A percentile compares a stretch with the other conserved stretches of the same genome.
Conservation (phyloP, 2,797 vertebrate genomes). For the Lindbergichthys nudifrons region DNA sequence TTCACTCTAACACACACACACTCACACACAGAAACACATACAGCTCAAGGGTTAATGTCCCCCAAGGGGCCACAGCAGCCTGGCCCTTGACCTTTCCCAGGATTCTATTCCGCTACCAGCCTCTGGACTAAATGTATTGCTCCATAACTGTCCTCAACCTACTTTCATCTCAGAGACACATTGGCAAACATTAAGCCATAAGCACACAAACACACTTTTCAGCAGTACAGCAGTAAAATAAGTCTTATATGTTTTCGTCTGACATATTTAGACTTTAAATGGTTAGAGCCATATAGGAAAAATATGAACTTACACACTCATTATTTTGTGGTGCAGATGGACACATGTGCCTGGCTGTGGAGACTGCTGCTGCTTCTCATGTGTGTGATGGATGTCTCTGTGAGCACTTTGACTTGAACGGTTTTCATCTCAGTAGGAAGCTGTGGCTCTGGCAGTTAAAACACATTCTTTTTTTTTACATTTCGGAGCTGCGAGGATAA, state of each 20-base stretch:
- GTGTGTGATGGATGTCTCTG: conserved; percentile 21
- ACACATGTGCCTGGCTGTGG: background rate
- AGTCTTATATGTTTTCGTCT: background rate
- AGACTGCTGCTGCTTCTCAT: conserved; percentile 1
- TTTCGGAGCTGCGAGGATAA: background rate
- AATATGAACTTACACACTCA: background rate
- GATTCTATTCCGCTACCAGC: conserved; percentile 53
- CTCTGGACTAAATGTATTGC: conserved; percentile 68
- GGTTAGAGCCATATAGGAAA: background rate
- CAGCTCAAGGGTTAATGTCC: conserved; percentile 56
- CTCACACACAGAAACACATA: conserved; percentile 29
- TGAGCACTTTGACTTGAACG: conserved; percentile 22
- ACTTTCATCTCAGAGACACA: conserved; percentile 55
- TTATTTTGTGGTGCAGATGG: conserved; percentile 19
- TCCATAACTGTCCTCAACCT: conserved; percentile 54
- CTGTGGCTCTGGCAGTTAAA: conserved; percentile 7
- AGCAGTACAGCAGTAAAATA: background rate
- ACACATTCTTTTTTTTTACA: background rate
- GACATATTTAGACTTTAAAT: background rate
- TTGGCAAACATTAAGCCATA: conserved; percentile 1
- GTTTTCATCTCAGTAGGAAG: conserved; percentile 29
- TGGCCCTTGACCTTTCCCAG: conserved; percentile 79
- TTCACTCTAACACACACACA: conserved; percentile 14
- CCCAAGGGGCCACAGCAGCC: conserved; percentile 38
- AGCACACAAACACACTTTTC: conserved; percentile 4